These are phyloP conservation scores for Conus betulinus DNA, from an alignment of 1,140 invertebrate species.

Conservation along the genomic window DNA sequence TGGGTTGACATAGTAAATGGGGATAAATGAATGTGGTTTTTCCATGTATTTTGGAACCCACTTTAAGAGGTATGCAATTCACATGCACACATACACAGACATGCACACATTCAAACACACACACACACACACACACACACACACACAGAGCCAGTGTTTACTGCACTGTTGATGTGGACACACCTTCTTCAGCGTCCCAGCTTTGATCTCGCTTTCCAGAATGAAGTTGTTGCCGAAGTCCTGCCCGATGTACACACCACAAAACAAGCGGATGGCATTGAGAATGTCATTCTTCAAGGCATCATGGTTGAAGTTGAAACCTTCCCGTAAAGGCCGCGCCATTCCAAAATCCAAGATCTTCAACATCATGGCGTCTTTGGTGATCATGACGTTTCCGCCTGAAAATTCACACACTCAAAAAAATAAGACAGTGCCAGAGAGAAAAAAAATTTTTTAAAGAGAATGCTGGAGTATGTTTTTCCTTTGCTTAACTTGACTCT, in stretches of 20 bases:
- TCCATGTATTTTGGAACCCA: too few species aligned
- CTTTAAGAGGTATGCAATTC: too few species aligned
- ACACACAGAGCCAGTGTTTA: too few species aligned
- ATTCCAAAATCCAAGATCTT: slow-evolving; percentile 56
- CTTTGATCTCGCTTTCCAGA: slow-evolving; percentile 27
- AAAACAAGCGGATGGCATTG: slow-evolving; percentile 34
- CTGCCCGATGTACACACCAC: slow-evolving; percentile 39
- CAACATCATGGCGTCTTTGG: slow-evolving; percentile 42
- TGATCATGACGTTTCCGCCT: slow-evolving; percentile 57
- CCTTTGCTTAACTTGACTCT: too few species aligned
- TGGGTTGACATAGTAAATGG: too few species aligned
- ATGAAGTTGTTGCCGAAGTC: slow-evolving; percentile 32
- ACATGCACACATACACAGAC: neutral
- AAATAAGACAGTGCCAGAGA: too few species aligned
- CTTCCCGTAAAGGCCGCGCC: slow-evolving; percentile 30
- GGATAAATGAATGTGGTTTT: too few species aligned
- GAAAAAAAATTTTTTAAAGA: too few species aligned
- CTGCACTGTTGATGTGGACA: neutral
- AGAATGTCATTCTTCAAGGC: slow-evolving; percentile 36
- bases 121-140: neutral
- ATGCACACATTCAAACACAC: neutral
- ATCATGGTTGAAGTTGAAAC: neutral
- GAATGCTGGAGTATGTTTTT: too few species aligned
- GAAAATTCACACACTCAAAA: neutral
- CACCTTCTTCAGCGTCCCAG: slow-evolving; percentile 14